Evolutionary conservation across 2,888 invertebrate species (phyloP).

Genomic region (Pogonocherus hispidulus): DNA sequence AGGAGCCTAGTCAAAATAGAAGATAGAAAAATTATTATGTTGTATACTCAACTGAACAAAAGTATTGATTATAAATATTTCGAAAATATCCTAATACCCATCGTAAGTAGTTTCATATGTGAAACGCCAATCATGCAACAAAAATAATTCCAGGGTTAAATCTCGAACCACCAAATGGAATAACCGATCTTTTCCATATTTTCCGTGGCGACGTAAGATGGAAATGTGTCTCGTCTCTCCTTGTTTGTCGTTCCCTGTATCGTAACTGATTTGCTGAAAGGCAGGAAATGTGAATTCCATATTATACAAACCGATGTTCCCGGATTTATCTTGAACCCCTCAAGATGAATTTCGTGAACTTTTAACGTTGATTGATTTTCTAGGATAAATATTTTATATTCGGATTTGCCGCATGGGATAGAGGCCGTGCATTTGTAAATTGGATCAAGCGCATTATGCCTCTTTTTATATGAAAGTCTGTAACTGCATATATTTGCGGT

Average conservation of each 20-base stretch:
- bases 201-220: not conserved
- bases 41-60: no score
- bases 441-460: no score
- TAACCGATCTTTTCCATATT: not conserved
- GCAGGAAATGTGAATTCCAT: constrained; percentile 38
- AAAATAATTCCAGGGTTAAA: not conserved
- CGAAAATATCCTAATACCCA: no score
- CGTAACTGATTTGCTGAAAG: constrained; percentile 39
- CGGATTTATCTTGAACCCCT: constrained; percentile 6
- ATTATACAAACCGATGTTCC: constrained; percentile 19
- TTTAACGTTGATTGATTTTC: constrained; percentile 22
- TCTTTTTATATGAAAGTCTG: no score
- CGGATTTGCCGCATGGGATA: not conserved
- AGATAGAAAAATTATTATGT: no score
- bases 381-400: constrained; percentile 1
- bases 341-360: constrained; percentile 2
- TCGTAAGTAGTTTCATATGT: no score
- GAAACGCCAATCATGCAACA: not conserved
- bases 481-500: no score
- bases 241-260: constrained; percentile 38
- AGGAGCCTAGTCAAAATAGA: no score
- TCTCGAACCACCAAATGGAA: not conserved
- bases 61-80: no score
- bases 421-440: not conserved
- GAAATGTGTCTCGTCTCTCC: not conserved